Evolutionary conservation across 2,888 invertebrate species (phyloP).

Genomic region (Eupelmus urozonus): DNA sequence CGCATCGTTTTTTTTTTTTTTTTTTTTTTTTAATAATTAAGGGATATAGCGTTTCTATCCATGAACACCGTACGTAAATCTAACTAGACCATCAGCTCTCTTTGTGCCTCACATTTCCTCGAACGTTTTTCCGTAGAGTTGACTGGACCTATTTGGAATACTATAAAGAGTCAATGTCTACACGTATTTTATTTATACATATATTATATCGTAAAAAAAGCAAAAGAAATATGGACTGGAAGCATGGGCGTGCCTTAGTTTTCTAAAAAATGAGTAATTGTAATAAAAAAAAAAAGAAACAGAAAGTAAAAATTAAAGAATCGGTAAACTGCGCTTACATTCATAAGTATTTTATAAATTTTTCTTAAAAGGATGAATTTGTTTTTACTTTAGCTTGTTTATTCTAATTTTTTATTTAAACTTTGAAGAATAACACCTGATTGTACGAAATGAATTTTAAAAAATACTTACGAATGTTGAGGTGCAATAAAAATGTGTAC

Average conservation of each 20-base stretch:
- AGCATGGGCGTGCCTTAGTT: slow-evolving; percentile 75
- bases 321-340: slow-evolving; percentile 13
- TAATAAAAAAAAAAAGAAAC: slow-evolving; percentile 28
- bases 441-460: slow-evolving; percentile 1
- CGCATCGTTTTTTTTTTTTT: slow-evolving; percentile 69
- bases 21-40: slow-evolving; percentile 66
- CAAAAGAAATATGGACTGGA: slow-evolving; percentile 62
- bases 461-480: slow-evolving; percentile 30
- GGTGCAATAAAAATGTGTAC: slow-evolving; percentile 17
- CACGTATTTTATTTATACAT: slow-evolving; percentile 42
- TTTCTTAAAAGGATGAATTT: slow-evolving; percentile 7
- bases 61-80: slow-evolving; percentile 32
- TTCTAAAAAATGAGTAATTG: slow-evolving; percentile 62
- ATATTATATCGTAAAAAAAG: slow-evolving; percentile 24
- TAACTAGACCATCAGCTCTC: slow-evolving; percentile 48
- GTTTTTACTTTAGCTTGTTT: background rate
- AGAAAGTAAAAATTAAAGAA: slow-evolving; percentile 24
- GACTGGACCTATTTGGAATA: slow-evolving; percentile 29
- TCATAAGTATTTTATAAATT: slow-evolving; percentile 28
- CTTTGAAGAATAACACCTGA: background rate
- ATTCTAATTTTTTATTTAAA: background rate
- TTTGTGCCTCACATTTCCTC: slow-evolving; percentile 41
- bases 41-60: slow-evolving; percentile 30
- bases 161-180: slow-evolving; percentile 13
- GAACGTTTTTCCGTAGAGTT: slow-evolving; percentile 39